Percentiles rank a stretch among this genome's conserved stretches.
Conservation (phyloP, 2,888 invertebrate species). For the Chalcis sispes region DNA sequence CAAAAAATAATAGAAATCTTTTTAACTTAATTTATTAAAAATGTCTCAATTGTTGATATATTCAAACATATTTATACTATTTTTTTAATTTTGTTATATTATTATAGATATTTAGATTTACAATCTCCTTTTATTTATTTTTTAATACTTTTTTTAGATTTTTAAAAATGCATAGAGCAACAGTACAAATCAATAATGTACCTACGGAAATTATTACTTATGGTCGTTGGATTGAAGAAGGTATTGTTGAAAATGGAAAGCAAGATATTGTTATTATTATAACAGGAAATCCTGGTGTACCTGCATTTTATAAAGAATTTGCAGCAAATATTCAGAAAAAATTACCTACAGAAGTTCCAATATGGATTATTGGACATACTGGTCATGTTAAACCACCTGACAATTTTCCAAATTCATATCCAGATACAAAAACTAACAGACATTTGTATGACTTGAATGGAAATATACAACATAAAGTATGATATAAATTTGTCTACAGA, state of each 20-base stretch:
- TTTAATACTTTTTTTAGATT: too few species aligned
- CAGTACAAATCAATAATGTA: slow-evolving; percentile 80
- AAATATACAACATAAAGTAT: slow-evolving; percentile 87
- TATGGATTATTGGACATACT: slow-evolving; percentile 89
- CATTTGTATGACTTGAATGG: slow-evolving; percentile 85
- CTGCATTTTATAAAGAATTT: slow-evolving; percentile 88
- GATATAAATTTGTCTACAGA: background rate
- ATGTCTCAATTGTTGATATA: too few species aligned
- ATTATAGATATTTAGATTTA: too few species aligned
- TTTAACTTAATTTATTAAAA: too few species aligned
- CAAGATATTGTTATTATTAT: slow-evolving; percentile 85
- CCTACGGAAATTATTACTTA: slow-evolving; percentile 85
- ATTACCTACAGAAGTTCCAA: slow-evolving; percentile 80
- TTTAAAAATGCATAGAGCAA: slow-evolving; percentile 77
- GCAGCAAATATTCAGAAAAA: slow-evolving; percentile 81
- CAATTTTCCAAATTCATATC: slow-evolving; percentile 73
- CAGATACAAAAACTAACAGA: slow-evolving; percentile 69
- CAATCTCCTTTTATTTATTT: too few species aligned
- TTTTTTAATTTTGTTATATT: too few species aligned
- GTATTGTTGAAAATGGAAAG: slow-evolving; percentile 76
- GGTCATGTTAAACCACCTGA: slow-evolving; percentile 86
- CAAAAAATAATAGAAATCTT: too few species aligned
- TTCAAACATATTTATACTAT: too few species aligned
- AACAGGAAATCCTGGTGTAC: slow-evolving; percentile 92
- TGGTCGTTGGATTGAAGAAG: slow-evolving; percentile 84